Base-by-base conservation (phyloP, 2,113 vertebrate species). In the Thryonomys swinderianus region DNA sequence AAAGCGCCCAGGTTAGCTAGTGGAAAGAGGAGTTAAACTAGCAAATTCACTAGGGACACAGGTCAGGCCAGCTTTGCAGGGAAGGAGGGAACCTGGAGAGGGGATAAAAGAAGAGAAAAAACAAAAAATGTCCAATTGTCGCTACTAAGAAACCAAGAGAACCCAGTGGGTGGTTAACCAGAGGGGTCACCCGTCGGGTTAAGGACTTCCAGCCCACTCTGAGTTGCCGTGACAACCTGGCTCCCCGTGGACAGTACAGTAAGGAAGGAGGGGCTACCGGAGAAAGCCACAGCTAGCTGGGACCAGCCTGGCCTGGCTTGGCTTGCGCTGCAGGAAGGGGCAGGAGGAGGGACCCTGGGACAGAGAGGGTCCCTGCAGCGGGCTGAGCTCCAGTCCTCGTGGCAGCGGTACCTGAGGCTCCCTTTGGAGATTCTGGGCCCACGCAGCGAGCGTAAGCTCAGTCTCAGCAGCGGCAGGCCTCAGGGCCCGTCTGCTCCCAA, bases 141-240 rank as follows among this genome's bases (percentile, higher is more conserved):
- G 69, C 59, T 80, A 64, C 51, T 25, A 73, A 84, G 10, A 94
- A 91, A 55, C 34, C 64, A 53, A 82, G 55, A 78, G 92, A 94
- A 42, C 64, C 66, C 94, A 73, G 94, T 92, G 95, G 95, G 76
- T 84, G 88, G 89, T 85, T 91, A 91, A 88, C 69, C 40, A 92
- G 80, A 55, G 85, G 90, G 69, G 84, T 84, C 76, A 57, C 87
- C 81, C 42, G 86, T 59, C 69, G 23, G 21, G 80, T 92, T 90
- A 97, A 90, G 87, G 94, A 71, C 71, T 40, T 81, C 62, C 79
- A 5, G 1, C 80, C 80, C 85, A 21, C 90, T 92, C 93, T 51
- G 53, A 89, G 97, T 96, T 96, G 88, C 96, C 96, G 87, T 96
- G 97, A 97, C 96, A 97, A 96, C 97, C 93, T 94, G 78, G 83